A percentile compares a stretch with the other conserved stretches of the same genome.
Evolutionary conservation across 2,113 vertebrate species (phyloP).

Genomic region (Hippocampus comes): DNA sequence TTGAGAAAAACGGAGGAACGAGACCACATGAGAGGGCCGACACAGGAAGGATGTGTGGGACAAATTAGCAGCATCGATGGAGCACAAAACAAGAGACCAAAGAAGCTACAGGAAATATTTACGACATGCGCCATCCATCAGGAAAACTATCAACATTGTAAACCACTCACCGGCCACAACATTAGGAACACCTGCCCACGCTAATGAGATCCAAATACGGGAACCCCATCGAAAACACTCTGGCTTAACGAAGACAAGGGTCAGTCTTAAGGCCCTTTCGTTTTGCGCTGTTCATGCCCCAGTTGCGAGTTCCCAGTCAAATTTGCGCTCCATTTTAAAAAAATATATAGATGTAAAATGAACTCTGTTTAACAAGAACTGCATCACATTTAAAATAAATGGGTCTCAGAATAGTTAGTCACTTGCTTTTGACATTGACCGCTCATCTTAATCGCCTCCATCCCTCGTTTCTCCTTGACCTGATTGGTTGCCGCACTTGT

Average conservation of each 20-base stretch:
- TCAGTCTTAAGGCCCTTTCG: neutral
- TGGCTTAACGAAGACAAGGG: neutral
- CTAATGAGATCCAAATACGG: neutral
- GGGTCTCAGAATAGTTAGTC: neutral
- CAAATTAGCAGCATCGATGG: slow-evolving; percentile 9
- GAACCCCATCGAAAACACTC: neutral
- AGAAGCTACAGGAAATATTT: slow-evolving; percentile 8
- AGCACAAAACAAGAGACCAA: slow-evolving; percentile 11
- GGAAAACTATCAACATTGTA: neutral
- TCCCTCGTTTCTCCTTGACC: slow-evolving; percentile 11
- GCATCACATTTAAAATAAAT: neutral
- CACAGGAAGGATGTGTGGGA: slow-evolving; percentile 12
- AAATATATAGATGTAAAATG: neutral
- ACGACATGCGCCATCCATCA: slow-evolving; percentile 2
- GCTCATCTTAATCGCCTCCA: slow-evolving; percentile 10
- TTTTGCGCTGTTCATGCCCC: neutral
- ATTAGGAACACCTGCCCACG: slow-evolving; percentile 1
- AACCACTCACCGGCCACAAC: neutral
- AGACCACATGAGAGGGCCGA: slow-evolving; percentile 8
- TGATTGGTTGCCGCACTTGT: slow-evolving; percentile 35
- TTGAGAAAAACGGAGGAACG: neutral
- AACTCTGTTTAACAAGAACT: neutral
- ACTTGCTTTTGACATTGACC: slow-evolving; percentile 19
- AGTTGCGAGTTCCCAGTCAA: no score
- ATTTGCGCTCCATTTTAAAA: no score